Percentiles rank a stretch among this genome's conserved stretches.
phyloP scores from a whole-genome alignment of 2,888 invertebrate species.

The Calameuta pallipes region DNA sequence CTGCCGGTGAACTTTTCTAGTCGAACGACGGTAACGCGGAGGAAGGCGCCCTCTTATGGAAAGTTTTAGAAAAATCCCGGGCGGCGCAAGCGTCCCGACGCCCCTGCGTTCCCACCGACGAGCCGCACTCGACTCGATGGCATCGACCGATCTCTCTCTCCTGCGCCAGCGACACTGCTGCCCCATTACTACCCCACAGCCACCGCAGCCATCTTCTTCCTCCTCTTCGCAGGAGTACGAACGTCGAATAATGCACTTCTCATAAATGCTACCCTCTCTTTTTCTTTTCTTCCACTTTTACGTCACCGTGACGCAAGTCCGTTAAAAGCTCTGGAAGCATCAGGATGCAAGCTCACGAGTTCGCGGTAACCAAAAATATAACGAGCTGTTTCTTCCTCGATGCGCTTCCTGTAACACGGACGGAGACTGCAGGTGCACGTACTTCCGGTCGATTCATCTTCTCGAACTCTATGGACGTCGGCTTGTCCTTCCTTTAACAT shows the following conservation, averaged over 20 bases:
- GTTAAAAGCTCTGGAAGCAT: neutral
- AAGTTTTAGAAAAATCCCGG: neutral
- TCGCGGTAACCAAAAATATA: neutral
- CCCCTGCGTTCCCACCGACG: neutral
- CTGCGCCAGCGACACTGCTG: neutral
- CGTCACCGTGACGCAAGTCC: neutral
- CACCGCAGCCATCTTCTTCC: neutral
- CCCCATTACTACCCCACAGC: neutral
- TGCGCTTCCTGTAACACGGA: neutral
- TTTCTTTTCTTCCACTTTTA: neutral
- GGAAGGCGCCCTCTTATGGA: neutral
- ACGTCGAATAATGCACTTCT: neutral
- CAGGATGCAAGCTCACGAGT: neutral
- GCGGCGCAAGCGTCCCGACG: constrained; percentile 2
- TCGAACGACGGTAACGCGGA: neutral
- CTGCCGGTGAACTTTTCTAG: neutral
- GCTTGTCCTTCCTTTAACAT: neutral
- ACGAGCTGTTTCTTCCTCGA: neutral
- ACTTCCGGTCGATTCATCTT: neutral
- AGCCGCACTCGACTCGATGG: neutral
- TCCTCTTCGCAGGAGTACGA: neutral
- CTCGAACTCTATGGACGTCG: neutral
- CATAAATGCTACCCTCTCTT: neutral
- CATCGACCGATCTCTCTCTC: constrained; percentile 6
- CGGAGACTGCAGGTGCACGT: neutral